These are phyloP conservation scores for Otus sunia DNA, from an alignment of 2,113 vertebrate genomes.

Conservation along the genomic window DNA sequence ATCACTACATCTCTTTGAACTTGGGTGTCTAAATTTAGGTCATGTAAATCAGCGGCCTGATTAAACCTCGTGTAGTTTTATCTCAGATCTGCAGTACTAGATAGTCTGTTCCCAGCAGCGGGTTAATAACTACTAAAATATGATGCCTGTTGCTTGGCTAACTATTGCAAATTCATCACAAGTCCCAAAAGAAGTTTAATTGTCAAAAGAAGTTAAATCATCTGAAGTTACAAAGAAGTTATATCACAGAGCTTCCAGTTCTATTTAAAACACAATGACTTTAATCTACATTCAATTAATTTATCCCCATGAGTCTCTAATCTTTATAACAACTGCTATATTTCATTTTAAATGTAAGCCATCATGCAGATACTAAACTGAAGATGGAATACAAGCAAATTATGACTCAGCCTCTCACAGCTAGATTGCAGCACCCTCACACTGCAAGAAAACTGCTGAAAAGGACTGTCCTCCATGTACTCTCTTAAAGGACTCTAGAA, in stretches of 20 bases:
- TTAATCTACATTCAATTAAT: neutral
- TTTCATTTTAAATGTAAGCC: neutral
- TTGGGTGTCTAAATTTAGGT: neutral
- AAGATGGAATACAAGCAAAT: slow-evolving; percentile 3
- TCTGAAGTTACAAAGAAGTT: neutral
- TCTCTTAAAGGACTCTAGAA: neutral
- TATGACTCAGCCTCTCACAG: neutral
- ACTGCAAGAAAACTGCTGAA: neutral
- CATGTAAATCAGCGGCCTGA: neutral
- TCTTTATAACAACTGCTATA: neutral
- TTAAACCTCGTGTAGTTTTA: neutral
- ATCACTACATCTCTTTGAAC: neutral
- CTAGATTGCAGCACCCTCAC: neutral
- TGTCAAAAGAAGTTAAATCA: neutral
- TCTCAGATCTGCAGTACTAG: neutral
- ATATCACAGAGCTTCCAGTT: neutral
- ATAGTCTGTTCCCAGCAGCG: neutral
- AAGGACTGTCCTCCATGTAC: neutral
- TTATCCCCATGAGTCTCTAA: neutral
- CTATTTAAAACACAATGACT: neutral
- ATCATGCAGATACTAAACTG: neutral
- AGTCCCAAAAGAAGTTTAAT: neutral
- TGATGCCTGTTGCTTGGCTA: neutral
- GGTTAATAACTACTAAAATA: neutral
- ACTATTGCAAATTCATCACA: neutral